Conservation (phyloP, 92 coral and sea anemone genomes). For the Porites cylindrica region DNA sequence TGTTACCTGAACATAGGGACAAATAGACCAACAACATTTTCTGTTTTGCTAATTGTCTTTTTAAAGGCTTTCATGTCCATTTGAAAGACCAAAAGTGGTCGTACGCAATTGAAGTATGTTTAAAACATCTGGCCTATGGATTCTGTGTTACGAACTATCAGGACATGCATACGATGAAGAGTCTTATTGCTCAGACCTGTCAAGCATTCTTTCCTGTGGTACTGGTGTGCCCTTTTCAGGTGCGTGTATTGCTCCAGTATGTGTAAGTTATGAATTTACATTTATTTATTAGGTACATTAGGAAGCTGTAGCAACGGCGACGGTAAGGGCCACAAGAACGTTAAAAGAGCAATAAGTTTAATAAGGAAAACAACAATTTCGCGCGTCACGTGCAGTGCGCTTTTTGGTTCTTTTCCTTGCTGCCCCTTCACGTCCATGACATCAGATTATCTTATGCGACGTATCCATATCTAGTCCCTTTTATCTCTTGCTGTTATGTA, state of each 20-base stretch:
- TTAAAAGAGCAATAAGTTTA: too few relatives aligned
- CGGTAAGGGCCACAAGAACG: too few relatives aligned
- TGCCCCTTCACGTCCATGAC: too few relatives aligned
- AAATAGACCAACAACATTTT: neutral
- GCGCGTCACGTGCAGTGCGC: too few relatives aligned
- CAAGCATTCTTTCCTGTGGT: slow-evolving; percentile 37
- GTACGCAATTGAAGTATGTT: slow-evolving; percentile 49
- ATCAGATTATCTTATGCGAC: too few relatives aligned
- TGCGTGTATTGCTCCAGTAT: neutral
- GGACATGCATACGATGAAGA: slow-evolving; percentile 43
- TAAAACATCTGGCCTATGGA: slow-evolving; percentile 46
- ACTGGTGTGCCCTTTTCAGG: slow-evolving; percentile 61
- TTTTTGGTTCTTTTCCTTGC: too few relatives aligned
- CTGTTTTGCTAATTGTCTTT: neutral
- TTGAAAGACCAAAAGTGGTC: slow-evolving; percentile 62
- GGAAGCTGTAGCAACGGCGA: too few relatives aligned
- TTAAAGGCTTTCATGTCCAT: slow-evolving; percentile 42
- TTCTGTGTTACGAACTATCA: slow-evolving; percentile 51
- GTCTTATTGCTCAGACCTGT: slow-evolving; percentile 32
- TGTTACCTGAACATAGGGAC: too few relatives aligned
- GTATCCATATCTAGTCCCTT: too few relatives aligned
- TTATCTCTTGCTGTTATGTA: too few relatives aligned
- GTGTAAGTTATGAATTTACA: neutral
- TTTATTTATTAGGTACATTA: too few relatives aligned
- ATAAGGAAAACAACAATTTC: too few relatives aligned